A percentile compares a stretch with the other conserved stretches of the same genome.
Conservation (phyloP, 2,113 vertebrate species). For the Dromiciops gliroides region DNA sequence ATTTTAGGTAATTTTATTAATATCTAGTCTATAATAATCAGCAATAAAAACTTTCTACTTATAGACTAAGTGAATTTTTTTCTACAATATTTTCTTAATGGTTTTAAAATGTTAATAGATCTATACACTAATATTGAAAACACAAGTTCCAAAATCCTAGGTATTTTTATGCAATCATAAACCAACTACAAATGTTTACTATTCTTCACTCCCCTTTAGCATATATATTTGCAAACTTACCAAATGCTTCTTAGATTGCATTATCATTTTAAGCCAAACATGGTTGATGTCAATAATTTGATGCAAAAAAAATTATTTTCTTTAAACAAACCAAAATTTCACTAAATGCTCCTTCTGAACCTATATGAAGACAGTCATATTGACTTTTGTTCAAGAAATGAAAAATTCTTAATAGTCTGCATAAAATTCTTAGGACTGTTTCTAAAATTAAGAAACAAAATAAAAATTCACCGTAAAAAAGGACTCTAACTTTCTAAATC, state of each 20-base stretch:
- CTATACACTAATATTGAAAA: neutral
- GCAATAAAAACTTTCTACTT: constrained; percentile 14
- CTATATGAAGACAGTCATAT: constrained; percentile 8
- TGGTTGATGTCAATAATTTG: constrained; percentile 7
- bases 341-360: constrained; percentile 3
- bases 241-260: neutral
- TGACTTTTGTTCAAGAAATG: constrained; percentile 38
- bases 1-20: constrained; percentile 29
- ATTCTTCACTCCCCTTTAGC: neutral
- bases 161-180: constrained; percentile 12
- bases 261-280: constrained; percentile 32
- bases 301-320: constrained; percentile 3
- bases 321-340: constrained; percentile 23
- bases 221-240: neutral
- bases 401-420: constrained; percentile 37
- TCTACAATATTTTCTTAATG: constrained; percentile 5
- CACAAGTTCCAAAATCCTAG: constrained; percentile 20
- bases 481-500: neutral
- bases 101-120: constrained; percentile 14
- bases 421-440: neutral
- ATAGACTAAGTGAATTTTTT: constrained; percentile 15
- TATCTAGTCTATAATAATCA: constrained; percentile 9
- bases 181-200: neutral
- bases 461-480: neutral
- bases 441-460: neutral